These are phyloP conservation scores for Acipenser ruthenus DNA, from an alignment of 2,797 vertebrate species.

Conservation along the genomic window DNA sequence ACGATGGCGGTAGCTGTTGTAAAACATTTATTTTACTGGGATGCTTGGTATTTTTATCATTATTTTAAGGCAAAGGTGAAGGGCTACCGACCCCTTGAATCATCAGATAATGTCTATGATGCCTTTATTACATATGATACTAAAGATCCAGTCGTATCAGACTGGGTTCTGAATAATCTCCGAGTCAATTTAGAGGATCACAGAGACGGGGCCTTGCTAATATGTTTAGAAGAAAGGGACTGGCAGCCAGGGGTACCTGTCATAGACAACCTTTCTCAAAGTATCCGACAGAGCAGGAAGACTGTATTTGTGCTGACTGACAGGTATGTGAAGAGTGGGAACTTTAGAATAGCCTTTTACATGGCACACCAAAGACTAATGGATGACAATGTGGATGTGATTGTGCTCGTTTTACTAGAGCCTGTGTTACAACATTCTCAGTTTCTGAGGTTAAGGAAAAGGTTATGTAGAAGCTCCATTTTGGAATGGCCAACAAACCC, in stretches of 20 bases:
- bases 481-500: slow-evolving; percentile 75
- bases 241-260: slow-evolving; percentile 58
- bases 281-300: slow-evolving; percentile 67
- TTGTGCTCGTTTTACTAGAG: slow-evolving; percentile 70
- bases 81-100: slow-evolving; percentile 44
- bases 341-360: slow-evolving; percentile 64
- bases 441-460: slow-evolving; percentile 64
- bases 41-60: slow-evolving; percentile 50
- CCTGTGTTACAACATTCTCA: slow-evolving; percentile 71
- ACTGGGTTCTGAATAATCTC: slow-evolving; percentile 64
- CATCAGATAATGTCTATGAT: slow-evolving; percentile 44
- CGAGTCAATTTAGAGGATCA: slow-evolving; percentile 60
- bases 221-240: slow-evolving; percentile 71
- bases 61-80: slow-evolving; percentile 51
- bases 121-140: slow-evolving; percentile 65
- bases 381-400: slow-evolving; percentile 70
- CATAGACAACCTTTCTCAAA: slow-evolving; percentile 64
- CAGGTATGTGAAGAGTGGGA: slow-evolving; percentile 56
- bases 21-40: slow-evolving; percentile 69
- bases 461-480: slow-evolving; percentile 66
- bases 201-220: slow-evolving; percentile 45
- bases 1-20: slow-evolving; percentile 44
- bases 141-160: slow-evolving; percentile 53
- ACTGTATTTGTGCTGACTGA: slow-evolving; percentile 59
- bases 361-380: slow-evolving; percentile 71